phyloP scores from a whole-genome alignment of 1,140 invertebrate species.

The Euwallacea similis region DNA sequence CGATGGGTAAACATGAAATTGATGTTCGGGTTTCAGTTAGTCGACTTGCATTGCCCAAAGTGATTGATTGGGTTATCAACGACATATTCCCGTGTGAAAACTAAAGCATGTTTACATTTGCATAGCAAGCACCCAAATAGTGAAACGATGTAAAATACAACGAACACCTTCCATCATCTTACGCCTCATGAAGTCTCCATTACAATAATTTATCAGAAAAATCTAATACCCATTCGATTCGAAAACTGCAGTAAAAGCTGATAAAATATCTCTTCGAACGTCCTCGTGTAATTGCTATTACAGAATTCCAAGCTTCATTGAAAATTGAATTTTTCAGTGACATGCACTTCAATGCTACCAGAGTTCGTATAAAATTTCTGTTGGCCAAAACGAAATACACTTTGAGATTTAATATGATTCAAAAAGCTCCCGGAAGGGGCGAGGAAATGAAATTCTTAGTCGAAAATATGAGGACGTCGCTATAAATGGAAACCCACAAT shows the following conservation, averaged over 20 bases:
- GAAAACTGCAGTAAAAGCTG: slow-evolving; percentile 10
- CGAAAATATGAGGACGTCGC: neutral
- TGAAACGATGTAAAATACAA: too few species aligned
- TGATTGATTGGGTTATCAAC: slow-evolving; percentile 9
- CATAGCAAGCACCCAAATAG: too few species aligned
- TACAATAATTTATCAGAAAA: slow-evolving; percentile 7
- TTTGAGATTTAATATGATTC: slow-evolving; percentile 19
- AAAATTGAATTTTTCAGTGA: slow-evolving; percentile 23
- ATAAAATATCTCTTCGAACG: slow-evolving; percentile 9
- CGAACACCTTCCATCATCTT: neutral
- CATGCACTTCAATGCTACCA: slow-evolving; percentile 15
- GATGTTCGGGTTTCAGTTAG: slow-evolving; percentile 7
- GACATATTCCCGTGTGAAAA: neutral
- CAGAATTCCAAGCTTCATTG: slow-evolving; percentile 11
- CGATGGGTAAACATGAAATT: slow-evolving; percentile 7
- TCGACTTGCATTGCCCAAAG: neutral
- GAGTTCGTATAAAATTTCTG: slow-evolving; percentile 13
- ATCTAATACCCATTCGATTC: slow-evolving; percentile 8
- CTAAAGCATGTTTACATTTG: too few species aligned
- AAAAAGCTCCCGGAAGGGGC: slow-evolving; percentile 1
- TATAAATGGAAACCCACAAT: neutral
- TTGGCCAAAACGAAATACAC: slow-evolving; percentile 18
- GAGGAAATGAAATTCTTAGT: slow-evolving; percentile 12
- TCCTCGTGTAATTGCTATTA: slow-evolving; percentile 8
- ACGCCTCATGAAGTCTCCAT: neutral